Conservation (phyloP, 2,113 vertebrate genomes). For the Speoplatyrhinus poulsoni region DNA sequence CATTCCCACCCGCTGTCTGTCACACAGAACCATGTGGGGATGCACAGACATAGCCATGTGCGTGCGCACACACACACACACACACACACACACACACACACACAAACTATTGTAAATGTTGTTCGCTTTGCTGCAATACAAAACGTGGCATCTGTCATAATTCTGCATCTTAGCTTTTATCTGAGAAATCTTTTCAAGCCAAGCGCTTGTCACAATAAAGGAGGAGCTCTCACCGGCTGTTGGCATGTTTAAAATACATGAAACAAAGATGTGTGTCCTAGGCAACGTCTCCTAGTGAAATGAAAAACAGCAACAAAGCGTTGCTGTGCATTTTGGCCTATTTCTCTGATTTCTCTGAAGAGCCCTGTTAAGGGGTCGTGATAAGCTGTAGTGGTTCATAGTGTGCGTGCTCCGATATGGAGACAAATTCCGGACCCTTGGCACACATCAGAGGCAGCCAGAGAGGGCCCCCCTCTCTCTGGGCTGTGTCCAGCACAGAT, state of each 20-base stretch:
- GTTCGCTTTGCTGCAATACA: neutral
- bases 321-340: neutral
- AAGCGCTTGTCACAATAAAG: neutral
- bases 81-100: neutral
- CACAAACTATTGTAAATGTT: neutral
- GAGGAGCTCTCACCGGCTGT: neutral
- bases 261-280: neutral
- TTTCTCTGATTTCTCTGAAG: neutral
- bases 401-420: neutral
- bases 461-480: conserved; percentile 29
- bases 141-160: neutral
- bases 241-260: conserved; percentile 2
- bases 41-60: conserved; percentile 7
- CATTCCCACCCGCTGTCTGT: neutral
- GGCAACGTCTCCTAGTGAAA: neutral
- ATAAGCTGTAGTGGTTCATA: neutral
- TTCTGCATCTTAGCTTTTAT: neutral
- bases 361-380: neutral
- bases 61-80: neutral
- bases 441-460: conserved; percentile 11
- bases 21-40: neutral
- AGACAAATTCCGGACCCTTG: conserved; percentile 17
- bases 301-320: neutral
- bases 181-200: neutral
- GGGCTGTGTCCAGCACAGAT: conserved; percentile 50